Evolutionary conservation across 2,797 vertebrate genomes (phyloP), one percentile per base, ranked within the genome.

Genomic region (Apodemus agrarius): DNA sequence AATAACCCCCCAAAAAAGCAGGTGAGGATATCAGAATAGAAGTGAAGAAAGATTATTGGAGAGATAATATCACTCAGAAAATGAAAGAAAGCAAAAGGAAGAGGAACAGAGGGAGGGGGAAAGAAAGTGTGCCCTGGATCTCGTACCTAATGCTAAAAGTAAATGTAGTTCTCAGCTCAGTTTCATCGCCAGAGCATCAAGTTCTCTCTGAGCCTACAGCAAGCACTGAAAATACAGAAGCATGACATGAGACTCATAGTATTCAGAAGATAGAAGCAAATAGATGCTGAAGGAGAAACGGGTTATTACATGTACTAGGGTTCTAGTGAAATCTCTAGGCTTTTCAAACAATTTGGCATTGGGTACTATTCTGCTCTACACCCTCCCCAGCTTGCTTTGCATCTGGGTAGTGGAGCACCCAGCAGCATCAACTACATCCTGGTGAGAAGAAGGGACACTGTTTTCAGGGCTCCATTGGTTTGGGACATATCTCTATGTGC

Each of bases 301-400:
- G 52, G 26, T 52, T 61, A 54, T 34, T 69, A 34, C 54, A 69
- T 14, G 2, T 37, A 22, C 57, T n/a, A 40, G 16, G 9, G 22
- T 81, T 37, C 31, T 37, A 87, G 26, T 57, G 40, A 76, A 91
- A 63, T 26, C 19, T 89, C 67, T 74, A 19, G 1, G 29, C 49
- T 17, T 65, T 74, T 49, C 19, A 14, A 17, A 85, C 69, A 37
- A 34, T 6, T 61, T 43, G 17, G 16, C 1, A 26, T 1, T 49
- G 9, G 2, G n/a, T 69, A 85, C 29, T 52, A 21, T 17, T 75
- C 0, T 16, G 0, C 4, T 46, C 4, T 14, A 19, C 0, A 52
- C 29, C 40, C 24, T 89, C 40, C 26, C 26, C 0, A 10, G 12
- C 21, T 78, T 6, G 1, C 12, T 83, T 31, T 31, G 19, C 0